Conservation (phyloP, 1,140 invertebrate genomes). For the Heliconius eleuchia region DNA sequence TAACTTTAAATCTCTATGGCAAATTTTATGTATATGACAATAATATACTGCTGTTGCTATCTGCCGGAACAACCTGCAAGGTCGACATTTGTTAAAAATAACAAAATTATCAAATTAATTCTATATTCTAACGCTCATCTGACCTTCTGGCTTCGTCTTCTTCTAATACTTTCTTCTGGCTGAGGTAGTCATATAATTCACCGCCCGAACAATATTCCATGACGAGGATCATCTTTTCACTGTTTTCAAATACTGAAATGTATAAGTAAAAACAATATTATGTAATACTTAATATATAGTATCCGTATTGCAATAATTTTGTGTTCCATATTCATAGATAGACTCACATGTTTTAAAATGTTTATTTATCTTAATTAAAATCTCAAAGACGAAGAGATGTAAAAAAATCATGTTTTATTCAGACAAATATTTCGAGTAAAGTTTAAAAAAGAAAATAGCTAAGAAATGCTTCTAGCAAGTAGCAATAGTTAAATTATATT, state of each 20-base stretch:
- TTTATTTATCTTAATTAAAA: no score
- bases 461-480: neutral
- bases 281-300: neutral
- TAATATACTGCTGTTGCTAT: constrained; percentile 99
- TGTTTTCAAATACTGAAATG: constrained; percentile 97
- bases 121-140: constrained; percentile 19
- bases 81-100: constrained; percentile 20
- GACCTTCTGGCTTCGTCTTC: constrained; percentile 95
- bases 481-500: neutral
- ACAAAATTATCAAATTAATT: constrained; percentile 1
- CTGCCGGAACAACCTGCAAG: constrained; percentile 93
- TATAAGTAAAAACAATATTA: constrained; percentile 13
- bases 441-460: neutral
- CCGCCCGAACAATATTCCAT: constrained; percentile 99
- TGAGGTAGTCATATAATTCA: constrained; percentile 99
- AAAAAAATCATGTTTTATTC: no score
- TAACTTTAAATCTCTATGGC: constrained; percentile 98
- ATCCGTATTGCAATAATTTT: no score
- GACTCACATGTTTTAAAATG: neutral
- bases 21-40: constrained; percentile 99
- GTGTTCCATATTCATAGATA: no score
- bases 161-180: constrained; percentile 93
- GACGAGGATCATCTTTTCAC: constrained; percentile 99
- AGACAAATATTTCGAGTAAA: no score
- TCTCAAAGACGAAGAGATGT: no score